Evolutionary conservation across 2,888 invertebrate genomes (phyloP).

Genomic region (Hirtodrosophila trivittata): DNA sequence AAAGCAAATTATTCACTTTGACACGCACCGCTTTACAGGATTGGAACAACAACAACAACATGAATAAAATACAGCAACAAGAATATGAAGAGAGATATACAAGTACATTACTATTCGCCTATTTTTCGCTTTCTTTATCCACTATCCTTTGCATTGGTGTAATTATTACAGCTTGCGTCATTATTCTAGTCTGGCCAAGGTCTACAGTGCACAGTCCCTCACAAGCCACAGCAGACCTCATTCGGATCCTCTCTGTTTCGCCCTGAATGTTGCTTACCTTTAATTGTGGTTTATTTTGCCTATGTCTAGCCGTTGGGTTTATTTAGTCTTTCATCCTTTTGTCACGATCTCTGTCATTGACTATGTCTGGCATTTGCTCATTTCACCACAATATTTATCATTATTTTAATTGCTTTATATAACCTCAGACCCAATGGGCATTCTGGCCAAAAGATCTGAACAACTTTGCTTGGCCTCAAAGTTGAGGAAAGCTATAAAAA

Average conservation of each 20-base stretch:
- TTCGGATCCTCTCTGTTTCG: not conserved
- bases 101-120: not conserved
- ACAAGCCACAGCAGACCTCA: constrained; percentile 1
- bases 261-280: not conserved
- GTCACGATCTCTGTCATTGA: constrained; percentile 22
- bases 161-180: constrained; percentile 71
- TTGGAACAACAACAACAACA: constrained; percentile 18
- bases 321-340: constrained; percentile 8
- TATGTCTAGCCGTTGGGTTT: too few species aligned
- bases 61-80: not conserved
- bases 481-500: constrained; percentile 17
- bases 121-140: too few species aligned
- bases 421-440: constrained; percentile 34
- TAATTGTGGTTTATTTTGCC: constrained; percentile 44
- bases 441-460: too few species aligned
- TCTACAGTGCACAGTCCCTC: constrained; percentile 13
- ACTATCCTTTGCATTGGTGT: too few species aligned
- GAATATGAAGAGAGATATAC: constrained; percentile 8
- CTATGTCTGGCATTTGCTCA: constrained; percentile 39
- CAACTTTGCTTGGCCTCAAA: constrained; percentile 21
- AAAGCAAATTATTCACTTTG: constrained; percentile 83
- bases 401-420: constrained; percentile 71
- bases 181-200: constrained; percentile 47
- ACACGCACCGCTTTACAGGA: constrained; percentile 48
- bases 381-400: constrained; percentile 66